These are phyloP conservation scores for Sylvia atricapilla DNA, from an alignment of 2,113 vertebrate species.

Conservation along the genomic window DNA sequence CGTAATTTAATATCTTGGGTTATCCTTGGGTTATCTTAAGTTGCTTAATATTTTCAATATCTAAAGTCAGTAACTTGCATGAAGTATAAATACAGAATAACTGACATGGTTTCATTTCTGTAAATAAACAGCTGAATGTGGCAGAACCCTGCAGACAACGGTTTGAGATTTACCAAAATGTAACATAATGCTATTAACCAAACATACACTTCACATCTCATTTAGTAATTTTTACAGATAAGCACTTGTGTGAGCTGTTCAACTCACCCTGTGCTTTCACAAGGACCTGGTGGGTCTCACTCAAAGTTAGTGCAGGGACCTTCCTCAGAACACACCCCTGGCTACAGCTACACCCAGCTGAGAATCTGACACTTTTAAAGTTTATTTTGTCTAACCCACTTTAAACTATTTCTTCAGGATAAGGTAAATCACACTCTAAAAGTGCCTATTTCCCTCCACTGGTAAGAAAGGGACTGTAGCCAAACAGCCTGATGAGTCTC, in stretches of 20 bases:
- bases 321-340: background rate
- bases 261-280: background rate
- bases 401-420: background rate
- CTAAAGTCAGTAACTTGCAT: background rate
- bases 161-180: background rate
- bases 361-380: background rate
- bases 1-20: background rate
- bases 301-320: background rate
- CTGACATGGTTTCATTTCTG: background rate
- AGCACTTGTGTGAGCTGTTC: background rate
- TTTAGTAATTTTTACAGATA: background rate
- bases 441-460: background rate
- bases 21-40: background rate
- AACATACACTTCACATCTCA: background rate
- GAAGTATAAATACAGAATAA: background rate
- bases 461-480: background rate
- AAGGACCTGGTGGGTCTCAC: background rate
- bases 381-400: background rate
- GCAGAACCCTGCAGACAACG: rapidly evolving
- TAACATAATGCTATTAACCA: background rate
- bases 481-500: background rate
- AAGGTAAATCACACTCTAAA: background rate
- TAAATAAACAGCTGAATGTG: background rate
- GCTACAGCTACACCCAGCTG: background rate
- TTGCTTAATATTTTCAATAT: background rate